phyloP scores from a whole-genome alignment of 1,140 invertebrate genomes.

The Laupala kohalensis region DNA sequence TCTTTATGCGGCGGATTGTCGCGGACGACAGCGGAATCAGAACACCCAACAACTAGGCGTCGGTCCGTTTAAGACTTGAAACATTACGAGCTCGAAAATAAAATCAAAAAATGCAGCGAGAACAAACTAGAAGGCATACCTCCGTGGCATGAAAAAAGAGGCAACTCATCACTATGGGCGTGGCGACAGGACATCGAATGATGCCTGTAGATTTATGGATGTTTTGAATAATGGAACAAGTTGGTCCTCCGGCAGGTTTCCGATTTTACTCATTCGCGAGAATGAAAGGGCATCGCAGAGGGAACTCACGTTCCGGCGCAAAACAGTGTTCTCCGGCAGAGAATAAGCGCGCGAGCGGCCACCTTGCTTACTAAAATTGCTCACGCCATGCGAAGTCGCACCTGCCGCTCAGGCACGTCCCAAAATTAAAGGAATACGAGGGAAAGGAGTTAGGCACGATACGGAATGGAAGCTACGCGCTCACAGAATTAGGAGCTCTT shows the following conservation, averaged over 20 bases:
- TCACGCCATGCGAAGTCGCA: neutral
- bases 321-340: too few species aligned
- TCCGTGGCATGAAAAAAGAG: neutral
- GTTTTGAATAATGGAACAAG: neutral
- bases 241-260: neutral
- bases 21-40: too few species aligned
- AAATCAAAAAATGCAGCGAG: neutral
- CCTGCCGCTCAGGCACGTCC: neutral
- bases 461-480: neutral
- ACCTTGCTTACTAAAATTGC: too few species aligned
- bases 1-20: neutral
- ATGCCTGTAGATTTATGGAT: neutral
- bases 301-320: neutral
- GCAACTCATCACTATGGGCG: neutral
- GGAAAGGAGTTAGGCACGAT: neutral
- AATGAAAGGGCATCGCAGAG: neutral
- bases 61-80: too few species aligned
- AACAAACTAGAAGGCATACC: neutral
- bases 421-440: neutral
- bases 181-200: neutral
- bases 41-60: neutral
- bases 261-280: neutral
- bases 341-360: too few species aligned
- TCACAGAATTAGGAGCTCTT: too few species aligned
- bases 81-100: too few species aligned